Evolutionary conservation across 1,140 invertebrate genomes (phyloP), one percentile per base, ranked within the genome.

Genomic region (Caenorhabditis remanei): DNA sequence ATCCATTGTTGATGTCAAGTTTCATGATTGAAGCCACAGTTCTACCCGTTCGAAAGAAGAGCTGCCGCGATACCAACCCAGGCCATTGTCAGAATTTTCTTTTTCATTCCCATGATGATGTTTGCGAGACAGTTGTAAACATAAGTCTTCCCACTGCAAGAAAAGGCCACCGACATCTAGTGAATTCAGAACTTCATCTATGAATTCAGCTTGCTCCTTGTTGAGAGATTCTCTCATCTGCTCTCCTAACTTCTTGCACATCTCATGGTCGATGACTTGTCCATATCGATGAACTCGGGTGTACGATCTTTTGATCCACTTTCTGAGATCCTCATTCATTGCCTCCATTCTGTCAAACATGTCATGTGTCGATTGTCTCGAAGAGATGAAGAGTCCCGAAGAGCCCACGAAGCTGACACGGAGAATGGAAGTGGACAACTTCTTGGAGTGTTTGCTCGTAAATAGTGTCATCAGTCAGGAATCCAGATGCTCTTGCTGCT

Each of bases 51-150:
- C 14, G 84, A 61, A 43, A 85, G 84, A 4, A 85, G 63, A 71
- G 41, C 13, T 7, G 84, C 84, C 7, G 84, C 63, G 84, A 85
- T 85, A 8, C 84, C 84, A 24, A 32, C 56, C 84, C 84, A 85
- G 4, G 84, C 84, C 13, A n/a, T 46, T 8, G 53, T 7, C 3
- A 71, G 13, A 5, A 85, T 32, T 24, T 41, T 84, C 55, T 61
- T 84, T 6, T 46, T n/a, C 16, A 32, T 46, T 46, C 63, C 58
- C n/a, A 19, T n/a, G 6, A 85, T 16, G 21, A 71, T 46, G 21
- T 67, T 13, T 8, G 3, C n/a, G 9, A 85, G 24, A 5, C 6
- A 11, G 6, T 67, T 32, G 63, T 85, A 85, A 53, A 50, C 21
- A 40, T 11, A 85, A 8, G 58, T 85, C 48, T 85, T 85, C 9